A percentile compares a stretch with the other conserved stretches of the same genome.
Conservation (phyloP, 2,888 invertebrate species). For the Drosophila atroscutellata region DNA sequence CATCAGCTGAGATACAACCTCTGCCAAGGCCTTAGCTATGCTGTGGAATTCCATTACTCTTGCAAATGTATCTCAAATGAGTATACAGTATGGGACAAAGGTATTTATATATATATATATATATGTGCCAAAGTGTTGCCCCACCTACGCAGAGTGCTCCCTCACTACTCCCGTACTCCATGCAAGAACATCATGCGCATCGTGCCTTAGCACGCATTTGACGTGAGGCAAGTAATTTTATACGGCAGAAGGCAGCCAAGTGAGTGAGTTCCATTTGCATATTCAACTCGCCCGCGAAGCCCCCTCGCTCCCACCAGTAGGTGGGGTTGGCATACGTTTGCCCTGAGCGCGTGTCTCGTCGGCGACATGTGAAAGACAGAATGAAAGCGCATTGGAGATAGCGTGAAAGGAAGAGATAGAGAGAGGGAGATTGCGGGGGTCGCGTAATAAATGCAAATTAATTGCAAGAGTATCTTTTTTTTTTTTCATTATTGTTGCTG, state of each 20-base stretch:
- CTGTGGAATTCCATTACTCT: conserved; percentile 2
- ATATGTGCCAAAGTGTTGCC: conserved; percentile 3
- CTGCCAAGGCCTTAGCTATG: background rate
- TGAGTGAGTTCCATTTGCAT: conserved; percentile 59
- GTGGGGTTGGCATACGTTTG: conserved; percentile 30
- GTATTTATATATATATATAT: background rate
- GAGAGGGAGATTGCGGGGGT: background rate
- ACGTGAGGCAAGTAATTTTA: conserved; percentile 44
- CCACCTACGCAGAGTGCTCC: background rate
- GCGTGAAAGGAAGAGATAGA: background rate
- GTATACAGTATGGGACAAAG: background rate
- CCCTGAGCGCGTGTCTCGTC: conserved; percentile 54
- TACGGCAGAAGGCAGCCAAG: conserved; percentile 46
- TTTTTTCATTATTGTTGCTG: background rate
- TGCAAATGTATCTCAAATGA: background rate
- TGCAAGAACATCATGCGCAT: background rate
- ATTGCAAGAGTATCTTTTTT: conserved; percentile 15
- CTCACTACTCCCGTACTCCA: background rate
- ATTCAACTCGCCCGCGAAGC: background rate
- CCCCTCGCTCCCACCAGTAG: background rate
- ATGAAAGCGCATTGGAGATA: conserved; percentile 12
- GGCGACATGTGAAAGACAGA: conserved; percentile 39
- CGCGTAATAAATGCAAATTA: conserved; percentile 48
- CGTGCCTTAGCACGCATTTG: conserved; percentile 1
- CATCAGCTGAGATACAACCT: background rate